phyloP scores from a whole-genome alignment of 1,140 invertebrate species.

The Mylabris phalerata region DNA sequence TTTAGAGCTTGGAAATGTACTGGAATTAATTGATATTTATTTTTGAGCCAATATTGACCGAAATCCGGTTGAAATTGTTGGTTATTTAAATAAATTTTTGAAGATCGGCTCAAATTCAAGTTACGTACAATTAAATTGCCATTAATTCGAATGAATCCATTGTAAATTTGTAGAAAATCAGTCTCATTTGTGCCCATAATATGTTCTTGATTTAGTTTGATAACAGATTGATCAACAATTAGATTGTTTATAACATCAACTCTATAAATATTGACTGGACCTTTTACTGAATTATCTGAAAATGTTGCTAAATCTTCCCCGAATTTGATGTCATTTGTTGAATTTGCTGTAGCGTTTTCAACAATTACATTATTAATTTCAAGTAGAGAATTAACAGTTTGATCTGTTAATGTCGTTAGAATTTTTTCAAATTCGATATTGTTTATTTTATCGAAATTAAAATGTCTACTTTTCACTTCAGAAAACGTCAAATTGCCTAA shows the following conservation, averaged over 20 bases:
- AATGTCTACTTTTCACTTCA: conserved; percentile 7
- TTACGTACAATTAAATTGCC: conserved; percentile 29
- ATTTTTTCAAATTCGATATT: conserved; percentile 14
- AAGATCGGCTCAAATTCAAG: conserved; percentile 13
- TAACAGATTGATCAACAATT: too few species aligned
- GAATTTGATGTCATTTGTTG: conserved; percentile 26
- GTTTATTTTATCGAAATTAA: conserved; percentile 17
- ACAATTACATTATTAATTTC: conserved; percentile 24
- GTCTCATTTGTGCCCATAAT: conserved; percentile 27
- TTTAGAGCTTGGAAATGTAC: conserved; percentile 24
- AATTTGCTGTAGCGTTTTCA: conserved; percentile 16
- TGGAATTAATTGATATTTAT: conserved; percentile 29
- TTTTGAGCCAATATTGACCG: conserved; percentile 34
- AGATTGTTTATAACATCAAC: conserved; percentile 25
- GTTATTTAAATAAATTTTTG: conserved; percentile 20
- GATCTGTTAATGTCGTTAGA: conserved; percentile 29
- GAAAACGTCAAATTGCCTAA: conserved; percentile 8
- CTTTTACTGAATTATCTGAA: conserved; percentile 17
- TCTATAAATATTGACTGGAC: conserved; percentile 24
- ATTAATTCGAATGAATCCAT: conserved; percentile 27
- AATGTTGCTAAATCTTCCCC: conserved; percentile 19
- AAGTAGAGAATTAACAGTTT: conserved; percentile 26
- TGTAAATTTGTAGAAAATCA: conserved; percentile 32
- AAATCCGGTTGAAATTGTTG: conserved; percentile 23
- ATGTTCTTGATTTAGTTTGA: conserved; percentile 11